phyloP scores from a whole-genome alignment of 2,113 vertebrate genomes.

The Arvicanthis niloticus region DNA sequence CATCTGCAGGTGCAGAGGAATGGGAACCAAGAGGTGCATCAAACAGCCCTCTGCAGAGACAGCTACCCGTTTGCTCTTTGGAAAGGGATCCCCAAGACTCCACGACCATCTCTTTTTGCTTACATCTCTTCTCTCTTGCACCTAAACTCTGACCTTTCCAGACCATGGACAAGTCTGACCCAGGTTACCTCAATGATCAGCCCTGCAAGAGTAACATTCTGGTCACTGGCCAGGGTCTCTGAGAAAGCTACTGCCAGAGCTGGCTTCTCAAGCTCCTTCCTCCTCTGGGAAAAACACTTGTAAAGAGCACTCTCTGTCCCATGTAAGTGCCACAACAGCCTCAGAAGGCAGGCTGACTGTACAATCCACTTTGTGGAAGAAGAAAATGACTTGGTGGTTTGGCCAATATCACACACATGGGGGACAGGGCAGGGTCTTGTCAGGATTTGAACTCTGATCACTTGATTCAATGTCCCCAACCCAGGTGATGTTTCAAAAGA shows the following conservation, averaged over 20 bases:
- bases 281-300: not conserved
- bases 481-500: not conserved
- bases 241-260: not conserved
- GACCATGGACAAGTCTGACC: not conserved
- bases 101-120: not conserved
- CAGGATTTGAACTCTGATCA: not conserved
- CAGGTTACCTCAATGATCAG: not conserved
- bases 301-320: not conserved
- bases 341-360: not conserved
- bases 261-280: not conserved
- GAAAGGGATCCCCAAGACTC: not conserved
- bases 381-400: not conserved
- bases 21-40: not conserved
- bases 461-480: not conserved
- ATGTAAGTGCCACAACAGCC: not conserved
- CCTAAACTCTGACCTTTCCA: not conserved
- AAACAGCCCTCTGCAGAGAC: slow-evolving; percentile 65
- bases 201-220: not conserved
- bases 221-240: not conserved
- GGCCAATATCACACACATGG: not conserved
- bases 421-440: not conserved
- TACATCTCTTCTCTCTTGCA: not conserved
- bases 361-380: not conserved
- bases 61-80: slow-evolving; percentile 42
- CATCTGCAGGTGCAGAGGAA: slow-evolving; percentile 36